A percentile compares a stretch with the other conserved stretches of the same genome.
Evolutionary conservation across 2,113 vertebrate genomes (phyloP).

Genomic region (Hucho hucho): DNA sequence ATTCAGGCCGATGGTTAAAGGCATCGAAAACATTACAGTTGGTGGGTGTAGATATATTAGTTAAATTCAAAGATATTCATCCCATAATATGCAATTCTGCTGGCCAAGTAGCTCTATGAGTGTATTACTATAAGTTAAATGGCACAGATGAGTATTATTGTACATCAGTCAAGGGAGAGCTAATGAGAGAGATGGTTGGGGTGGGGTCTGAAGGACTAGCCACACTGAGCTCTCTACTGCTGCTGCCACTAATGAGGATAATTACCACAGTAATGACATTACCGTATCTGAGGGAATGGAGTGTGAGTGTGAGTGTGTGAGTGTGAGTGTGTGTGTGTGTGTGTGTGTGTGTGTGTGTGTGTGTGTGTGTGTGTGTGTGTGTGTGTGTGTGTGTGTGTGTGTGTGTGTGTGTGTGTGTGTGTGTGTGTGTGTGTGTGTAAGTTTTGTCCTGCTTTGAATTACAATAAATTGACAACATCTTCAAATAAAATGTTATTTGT

Average conservation of each 20-base stretch:
- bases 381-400: neutral
- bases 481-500: too few species aligned
- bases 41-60: neutral
- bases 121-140: too few species aligned
- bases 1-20: neutral
- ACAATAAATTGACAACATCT: too few species aligned
- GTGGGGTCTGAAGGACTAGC: slow-evolving; percentile 78
- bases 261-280: slow-evolving; percentile 98
- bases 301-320: slow-evolving; percentile 25
- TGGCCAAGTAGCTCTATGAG: too few species aligned
- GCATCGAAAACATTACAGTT: neutral
- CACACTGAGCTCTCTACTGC: slow-evolving; percentile 88
- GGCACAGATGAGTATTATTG: neutral
- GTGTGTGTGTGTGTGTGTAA: slow-evolving; percentile 1
- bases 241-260: slow-evolving; percentile 97
- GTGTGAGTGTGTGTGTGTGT: slow-evolving; percentile 6
- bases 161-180: slow-evolving; percentile 38
- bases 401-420: neutral
- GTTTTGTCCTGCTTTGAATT: slow-evolving; percentile 26
- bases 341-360: neutral
- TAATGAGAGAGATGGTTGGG: slow-evolving; percentile 74
- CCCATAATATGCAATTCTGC: neutral
- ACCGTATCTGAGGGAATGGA: slow-evolving; percentile 98
- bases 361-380: slow-evolving; percentile 75
- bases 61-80: neutral